These are phyloP conservation scores for Myrmophylax atrothorax DNA, from an alignment of 2,113 vertebrate genomes.

Conservation along the genomic window DNA sequence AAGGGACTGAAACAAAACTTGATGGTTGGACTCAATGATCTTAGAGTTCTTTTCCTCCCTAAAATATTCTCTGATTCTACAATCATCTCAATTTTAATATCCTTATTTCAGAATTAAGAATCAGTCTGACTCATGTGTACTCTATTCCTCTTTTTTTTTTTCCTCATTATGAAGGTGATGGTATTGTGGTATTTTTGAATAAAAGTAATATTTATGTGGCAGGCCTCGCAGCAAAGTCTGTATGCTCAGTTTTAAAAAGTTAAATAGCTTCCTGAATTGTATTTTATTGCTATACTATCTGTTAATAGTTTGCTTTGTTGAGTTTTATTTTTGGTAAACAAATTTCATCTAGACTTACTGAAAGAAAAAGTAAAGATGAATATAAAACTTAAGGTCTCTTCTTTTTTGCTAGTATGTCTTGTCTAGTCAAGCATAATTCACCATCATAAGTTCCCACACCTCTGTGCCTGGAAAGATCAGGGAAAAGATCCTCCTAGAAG, in stretches of 20 bases:
- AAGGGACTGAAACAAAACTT: neutral
- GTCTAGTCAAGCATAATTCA: neutral
- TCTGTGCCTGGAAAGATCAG: neutral
- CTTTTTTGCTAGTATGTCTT: neutral
- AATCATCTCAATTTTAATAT: neutral
- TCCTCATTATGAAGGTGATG: neutral
- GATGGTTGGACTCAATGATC: neutral
- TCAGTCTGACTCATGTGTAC: neutral
- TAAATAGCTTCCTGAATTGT: neutral
- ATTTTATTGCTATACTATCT: neutral
- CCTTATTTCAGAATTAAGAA: neutral
- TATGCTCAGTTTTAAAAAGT: neutral
- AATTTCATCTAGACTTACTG: neutral
- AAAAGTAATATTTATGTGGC: neutral
- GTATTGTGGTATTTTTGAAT: neutral
- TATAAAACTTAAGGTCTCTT: neutral
- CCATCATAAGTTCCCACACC: neutral
- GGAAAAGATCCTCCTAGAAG: neutral
- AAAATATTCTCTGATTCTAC: neutral
- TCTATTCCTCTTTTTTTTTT: neutral
- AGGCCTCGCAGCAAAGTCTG: neutral
- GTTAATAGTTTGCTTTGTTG: neutral
- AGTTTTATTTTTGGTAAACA: neutral
- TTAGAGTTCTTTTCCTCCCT: neutral
- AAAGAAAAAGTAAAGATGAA: neutral